These are phyloP conservation scores for Heliangelus exortis DNA, from an alignment of 2,797 vertebrate species.

Conservation along the genomic window DNA sequence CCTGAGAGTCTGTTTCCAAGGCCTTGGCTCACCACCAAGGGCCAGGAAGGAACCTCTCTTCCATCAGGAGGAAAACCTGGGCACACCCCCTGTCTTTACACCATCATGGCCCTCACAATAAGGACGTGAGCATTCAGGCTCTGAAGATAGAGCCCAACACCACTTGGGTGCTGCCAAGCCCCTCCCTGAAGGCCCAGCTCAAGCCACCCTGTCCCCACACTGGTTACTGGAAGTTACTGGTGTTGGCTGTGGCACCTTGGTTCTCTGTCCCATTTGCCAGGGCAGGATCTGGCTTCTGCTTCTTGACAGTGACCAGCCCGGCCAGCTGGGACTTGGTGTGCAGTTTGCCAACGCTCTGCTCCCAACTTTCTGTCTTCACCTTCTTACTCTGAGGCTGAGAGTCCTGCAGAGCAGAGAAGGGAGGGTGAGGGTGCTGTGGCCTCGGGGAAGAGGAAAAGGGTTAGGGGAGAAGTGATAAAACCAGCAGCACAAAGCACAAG, in stretches of 20 bases:
- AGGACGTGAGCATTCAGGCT: neutral
- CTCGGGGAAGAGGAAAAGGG: neutral
- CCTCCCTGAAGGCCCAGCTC: neutral
- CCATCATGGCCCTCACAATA: neutral
- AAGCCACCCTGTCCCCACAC: neutral
- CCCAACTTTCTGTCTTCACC: constrained; percentile 85
- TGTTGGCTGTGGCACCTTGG: accelerated
- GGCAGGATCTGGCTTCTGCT: neutral
- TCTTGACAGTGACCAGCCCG: constrained; percentile 84
- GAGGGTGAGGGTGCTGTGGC: neutral
- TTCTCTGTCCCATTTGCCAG: neutral
- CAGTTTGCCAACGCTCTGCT: constrained; percentile 83
- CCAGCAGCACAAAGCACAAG: neutral
- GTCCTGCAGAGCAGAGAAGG: neutral
- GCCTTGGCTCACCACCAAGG: neutral
- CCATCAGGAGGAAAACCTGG: neutral
- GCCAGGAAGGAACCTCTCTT: neutral
- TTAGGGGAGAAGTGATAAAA: neutral
- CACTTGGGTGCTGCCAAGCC: neutral
- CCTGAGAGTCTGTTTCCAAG: neutral
- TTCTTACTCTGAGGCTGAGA: constrained; percentile 78
- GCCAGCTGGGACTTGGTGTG: constrained; percentile 75
- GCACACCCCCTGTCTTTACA: neutral
- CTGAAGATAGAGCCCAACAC: accelerated
- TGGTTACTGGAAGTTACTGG: neutral